Evolutionary conservation across 2,888 invertebrate genomes (phyloP), one percentile per base, ranked within the genome.

Genomic region (Anthrax anthrax): DNA sequence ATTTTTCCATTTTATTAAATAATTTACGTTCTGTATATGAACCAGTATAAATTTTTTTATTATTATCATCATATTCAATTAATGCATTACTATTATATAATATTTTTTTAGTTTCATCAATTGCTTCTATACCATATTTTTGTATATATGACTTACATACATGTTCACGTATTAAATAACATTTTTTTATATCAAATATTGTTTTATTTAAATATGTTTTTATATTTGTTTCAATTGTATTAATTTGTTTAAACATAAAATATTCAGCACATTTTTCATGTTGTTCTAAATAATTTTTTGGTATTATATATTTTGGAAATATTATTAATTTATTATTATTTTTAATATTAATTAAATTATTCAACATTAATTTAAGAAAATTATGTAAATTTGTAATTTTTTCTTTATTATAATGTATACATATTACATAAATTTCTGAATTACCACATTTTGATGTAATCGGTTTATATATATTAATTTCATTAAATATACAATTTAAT

Each of bases 401-500:
- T 55, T 62, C 56, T 8, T 52, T 52, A 10, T 56, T 46, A 27
- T 63, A 43, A 18, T 72, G 70, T 23, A 78, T 61, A 57, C 85
- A 87, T 27, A 95, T 71, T 0, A 91, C 75, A 60, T 96, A 96
- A 0, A 87, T 78, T 68, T 96, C 96, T 0, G 95, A 95, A 67
- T 96, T 96, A 9, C 95, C 95, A 59, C 85, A 82, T 60, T 90
- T 88, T n/a, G 95, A 95, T 0, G 89, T 87, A 1, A 80, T 81
- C 0, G 96, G 95, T 63, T 96, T 96, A 61, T 81, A 85, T 17
- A 88, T 71, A 54, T 77, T 72, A 0, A 95, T 80, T 60, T 78
- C 70, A 29, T 72, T 61, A 62, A 96, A 96, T 16, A 75, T 57
- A 56, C 82, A 81, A 56, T 80, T 80, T 4, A 96, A 70, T 12